Percentiles rank a stretch among this genome's conserved stretches.
phyloP scores from a whole-genome alignment of 2,797 vertebrate species.

The Masticophis lateralis region DNA sequence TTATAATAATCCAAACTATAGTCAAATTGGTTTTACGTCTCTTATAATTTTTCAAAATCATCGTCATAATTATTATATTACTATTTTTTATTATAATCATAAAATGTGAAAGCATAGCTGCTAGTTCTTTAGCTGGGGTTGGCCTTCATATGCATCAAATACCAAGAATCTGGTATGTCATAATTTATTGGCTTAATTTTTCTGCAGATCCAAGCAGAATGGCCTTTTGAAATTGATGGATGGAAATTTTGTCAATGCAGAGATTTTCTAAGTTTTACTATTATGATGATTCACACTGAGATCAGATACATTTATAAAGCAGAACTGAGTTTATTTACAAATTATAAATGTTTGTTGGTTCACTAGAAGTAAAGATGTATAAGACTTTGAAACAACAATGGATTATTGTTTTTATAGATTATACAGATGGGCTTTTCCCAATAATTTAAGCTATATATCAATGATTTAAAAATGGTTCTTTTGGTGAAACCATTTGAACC shows the following conservation, averaged over 20 bases:
- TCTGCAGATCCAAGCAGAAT: neutral
- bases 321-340: neutral
- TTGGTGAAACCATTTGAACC: neutral
- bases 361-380: neutral
- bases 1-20: neutral
- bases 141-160: neutral
- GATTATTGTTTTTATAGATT: neutral
- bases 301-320: neutral
- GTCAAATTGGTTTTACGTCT: neutral
- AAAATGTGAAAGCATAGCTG: neutral
- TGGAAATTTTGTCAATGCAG: neutral
- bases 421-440: neutral
- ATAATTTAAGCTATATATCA: neutral
- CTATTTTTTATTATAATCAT: neutral
- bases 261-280: too few relatives aligned
- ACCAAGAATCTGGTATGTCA: neutral
- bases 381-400: neutral
- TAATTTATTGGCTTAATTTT: neutral
- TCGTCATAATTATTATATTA: neutral
- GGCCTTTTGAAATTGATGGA: neutral
- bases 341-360: neutral
- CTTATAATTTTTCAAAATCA: neutral
- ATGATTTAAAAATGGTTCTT: neutral
- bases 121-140: neutral
- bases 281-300: neutral